Evolutionary conservation across 2,113 vertebrate genomes (phyloP).

Genomic region (Carettochelys insculpta): DNA sequence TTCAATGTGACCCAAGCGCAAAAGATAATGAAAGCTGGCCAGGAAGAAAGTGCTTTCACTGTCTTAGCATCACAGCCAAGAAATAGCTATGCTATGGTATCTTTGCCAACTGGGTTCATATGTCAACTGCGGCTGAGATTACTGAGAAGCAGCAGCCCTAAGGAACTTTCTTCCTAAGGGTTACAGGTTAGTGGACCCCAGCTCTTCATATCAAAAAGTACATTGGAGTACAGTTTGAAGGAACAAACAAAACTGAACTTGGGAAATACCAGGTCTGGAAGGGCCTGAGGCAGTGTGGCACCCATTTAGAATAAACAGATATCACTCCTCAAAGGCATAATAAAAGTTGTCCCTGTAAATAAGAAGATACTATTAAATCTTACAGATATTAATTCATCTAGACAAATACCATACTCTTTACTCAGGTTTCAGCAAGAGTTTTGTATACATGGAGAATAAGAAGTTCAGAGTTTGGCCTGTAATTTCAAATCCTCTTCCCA

Average conservation of each 20-base stretch:
- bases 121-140: conserved; percentile 34
- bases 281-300: neutral
- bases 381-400: neutral
- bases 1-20: conserved; percentile 44
- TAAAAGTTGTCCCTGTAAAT: neutral
- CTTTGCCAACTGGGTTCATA: conserved; percentile 58
- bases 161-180: conserved; percentile 34
- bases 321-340: conserved; percentile 48
- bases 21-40: conserved; percentile 45
- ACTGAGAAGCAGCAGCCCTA: conserved; percentile 37
- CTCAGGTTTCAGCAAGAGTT: neutral
- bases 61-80: conserved; percentile 29
- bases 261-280: conserved; percentile 18
- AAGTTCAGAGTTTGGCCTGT: neutral
- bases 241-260: conserved; percentile 44
- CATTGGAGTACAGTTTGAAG: conserved; percentile 23
- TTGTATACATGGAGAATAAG: neutral
- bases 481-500: neutral
- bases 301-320: neutral
- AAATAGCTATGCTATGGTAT: conserved; percentile 30
- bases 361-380: neutral
- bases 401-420: neutral
- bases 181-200: conserved; percentile 46
- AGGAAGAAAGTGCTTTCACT: conserved; percentile 46
- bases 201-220: conserved; percentile 42